phyloP scores from a whole-genome alignment of 2,113 vertebrate genomes.

The Thomomys bottae region DNA sequence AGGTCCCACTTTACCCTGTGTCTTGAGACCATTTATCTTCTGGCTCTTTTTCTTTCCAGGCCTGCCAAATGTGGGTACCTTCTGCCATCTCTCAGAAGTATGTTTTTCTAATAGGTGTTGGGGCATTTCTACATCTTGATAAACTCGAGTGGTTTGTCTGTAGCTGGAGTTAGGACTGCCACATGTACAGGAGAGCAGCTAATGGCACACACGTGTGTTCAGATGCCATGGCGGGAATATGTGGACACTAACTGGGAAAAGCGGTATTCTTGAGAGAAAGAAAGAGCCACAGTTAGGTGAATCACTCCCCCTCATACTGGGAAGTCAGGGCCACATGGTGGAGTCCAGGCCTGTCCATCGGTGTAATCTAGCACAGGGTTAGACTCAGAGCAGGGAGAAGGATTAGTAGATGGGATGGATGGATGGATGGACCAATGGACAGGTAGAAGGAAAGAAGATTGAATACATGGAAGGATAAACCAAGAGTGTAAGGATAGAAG shows the following conservation, averaged over 20 bases:
- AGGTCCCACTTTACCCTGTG: too few species aligned
- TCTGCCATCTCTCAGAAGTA: background rate
- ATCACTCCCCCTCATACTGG: background rate
- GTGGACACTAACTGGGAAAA: background rate
- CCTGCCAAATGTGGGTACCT: background rate
- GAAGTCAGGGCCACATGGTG: background rate
- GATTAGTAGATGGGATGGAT: too few species aligned
- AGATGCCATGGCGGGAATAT: background rate
- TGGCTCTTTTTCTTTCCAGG: background rate
- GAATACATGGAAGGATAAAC: too few species aligned
- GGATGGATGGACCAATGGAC: too few species aligned
- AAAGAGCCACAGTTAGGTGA: background rate
- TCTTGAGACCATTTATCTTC: background rate
- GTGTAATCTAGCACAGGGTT: background rate
- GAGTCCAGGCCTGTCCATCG: background rate
- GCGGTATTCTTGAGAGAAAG: background rate
- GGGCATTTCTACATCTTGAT: conserved; percentile 3
- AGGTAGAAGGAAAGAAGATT: too few species aligned
- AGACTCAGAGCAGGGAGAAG: background rate
- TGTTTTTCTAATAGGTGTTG: background rate
- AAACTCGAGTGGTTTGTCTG: background rate
- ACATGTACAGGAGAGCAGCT: too few species aligned
- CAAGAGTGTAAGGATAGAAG: too few species aligned
- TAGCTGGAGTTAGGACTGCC: conserved; percentile 30
- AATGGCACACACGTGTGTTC: too few species aligned